Percentiles rank a stretch among this genome's conserved stretches.
Conservation (phyloP, 2,888 invertebrate genomes). For the Microctonus brassicae region DNA sequence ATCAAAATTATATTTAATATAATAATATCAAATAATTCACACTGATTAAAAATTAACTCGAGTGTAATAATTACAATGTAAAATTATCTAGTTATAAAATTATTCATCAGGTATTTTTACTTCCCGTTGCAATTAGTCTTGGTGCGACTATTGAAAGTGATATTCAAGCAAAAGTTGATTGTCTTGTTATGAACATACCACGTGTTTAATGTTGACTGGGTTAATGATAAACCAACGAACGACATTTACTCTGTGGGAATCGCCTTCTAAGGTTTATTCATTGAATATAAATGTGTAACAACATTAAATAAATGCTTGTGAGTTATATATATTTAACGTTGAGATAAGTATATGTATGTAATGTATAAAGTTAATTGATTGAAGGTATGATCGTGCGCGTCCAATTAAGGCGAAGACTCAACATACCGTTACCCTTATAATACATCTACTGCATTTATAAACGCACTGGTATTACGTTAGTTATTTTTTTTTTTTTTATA, state of each 20-base stretch:
- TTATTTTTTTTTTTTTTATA: neutral
- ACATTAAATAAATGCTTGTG: too few relatives aligned
- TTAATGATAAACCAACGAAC: constrained; percentile 9
- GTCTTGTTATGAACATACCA: constrained; percentile 14
- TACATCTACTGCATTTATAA: neutral
- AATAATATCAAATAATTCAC: too few relatives aligned
- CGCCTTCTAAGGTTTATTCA: too few relatives aligned
- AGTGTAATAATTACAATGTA: neutral
- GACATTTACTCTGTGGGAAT: too few relatives aligned
- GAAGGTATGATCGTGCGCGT: neutral
- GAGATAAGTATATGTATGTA: too few relatives aligned
- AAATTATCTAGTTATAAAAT: constrained; percentile 2
- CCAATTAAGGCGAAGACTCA: constrained; percentile 9
- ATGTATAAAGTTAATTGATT: constrained; percentile 4
- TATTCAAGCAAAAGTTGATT: neutral
- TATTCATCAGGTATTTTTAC: neutral
- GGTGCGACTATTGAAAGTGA: constrained; percentile 18
- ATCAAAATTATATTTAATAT: too few relatives aligned
- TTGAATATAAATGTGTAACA: too few relatives aligned
- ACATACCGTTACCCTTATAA: neutral
- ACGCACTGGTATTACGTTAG: neutral
- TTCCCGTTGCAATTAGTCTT: constrained; percentile 16
- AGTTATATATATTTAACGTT: too few relatives aligned
- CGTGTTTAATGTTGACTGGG: constrained; percentile 11
- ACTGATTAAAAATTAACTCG: neutral